Conservation (phyloP, 2,888 invertebrate species). For the Pegoplata infirma region DNA sequence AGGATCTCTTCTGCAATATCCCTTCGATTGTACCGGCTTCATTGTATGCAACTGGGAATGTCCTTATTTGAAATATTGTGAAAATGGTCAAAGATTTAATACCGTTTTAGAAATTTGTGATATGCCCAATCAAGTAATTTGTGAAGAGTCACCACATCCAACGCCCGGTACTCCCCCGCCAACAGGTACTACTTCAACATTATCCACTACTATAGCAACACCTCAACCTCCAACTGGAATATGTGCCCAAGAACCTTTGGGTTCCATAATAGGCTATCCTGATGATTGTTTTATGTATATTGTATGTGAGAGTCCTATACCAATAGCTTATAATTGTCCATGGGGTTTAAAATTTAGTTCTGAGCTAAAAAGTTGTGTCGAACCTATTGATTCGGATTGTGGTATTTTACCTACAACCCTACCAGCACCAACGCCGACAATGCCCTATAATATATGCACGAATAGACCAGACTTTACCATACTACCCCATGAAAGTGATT, state of each 20-base stretch:
- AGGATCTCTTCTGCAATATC: conserved; percentile 58
- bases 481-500: conserved; percentile 12
- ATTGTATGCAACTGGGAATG: conserved; percentile 66
- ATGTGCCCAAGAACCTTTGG: conserved; percentile 15
- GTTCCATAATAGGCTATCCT: conserved; percentile 65
- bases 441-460: conserved; percentile 5
- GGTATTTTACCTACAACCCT: conserved; percentile 33
- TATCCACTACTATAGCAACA: neutral
- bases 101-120: conserved; percentile 66
- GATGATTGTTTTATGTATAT: conserved; percentile 70
- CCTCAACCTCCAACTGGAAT: conserved; percentile 12
- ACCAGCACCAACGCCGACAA: neutral
- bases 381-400: conserved; percentile 67
- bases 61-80: conserved; percentile 65
- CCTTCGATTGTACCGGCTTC: conserved; percentile 67
- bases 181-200: conserved; percentile 1
- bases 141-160: conserved; percentile 62
- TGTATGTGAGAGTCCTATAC: conserved; percentile 65
- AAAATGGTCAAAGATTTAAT: conserved; percentile 67
- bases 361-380: conserved; percentile 63
- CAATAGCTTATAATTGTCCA: conserved; percentile 64
- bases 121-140: conserved; percentile 65
- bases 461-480: conserved; percentile 13
- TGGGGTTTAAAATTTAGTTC: conserved; percentile 67
- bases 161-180: neutral